phyloP scores from a whole-genome alignment of 23 tunicate species.

The Oikopleura dioica region DNA sequence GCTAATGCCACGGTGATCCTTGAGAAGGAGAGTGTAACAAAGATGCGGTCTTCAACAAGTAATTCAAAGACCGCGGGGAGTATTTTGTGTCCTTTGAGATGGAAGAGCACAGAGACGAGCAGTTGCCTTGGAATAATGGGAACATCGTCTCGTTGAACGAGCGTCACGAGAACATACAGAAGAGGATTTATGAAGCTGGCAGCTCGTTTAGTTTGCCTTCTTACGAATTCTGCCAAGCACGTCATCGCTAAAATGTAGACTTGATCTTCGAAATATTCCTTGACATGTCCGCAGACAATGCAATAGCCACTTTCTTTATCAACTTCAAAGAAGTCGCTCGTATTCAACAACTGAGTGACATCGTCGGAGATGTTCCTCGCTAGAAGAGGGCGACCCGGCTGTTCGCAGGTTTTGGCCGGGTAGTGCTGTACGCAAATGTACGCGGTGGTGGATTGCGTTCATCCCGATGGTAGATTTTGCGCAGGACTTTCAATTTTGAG shows the following conservation, averaged over 20 bases:
- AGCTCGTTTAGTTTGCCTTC: neutral
- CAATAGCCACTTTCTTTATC: neutral
- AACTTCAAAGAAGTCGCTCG: neutral
- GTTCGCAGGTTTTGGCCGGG: no score
- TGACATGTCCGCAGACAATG: neutral
- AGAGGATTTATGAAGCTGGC: neutral
- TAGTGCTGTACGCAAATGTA: no score
- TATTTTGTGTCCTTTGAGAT: no score
- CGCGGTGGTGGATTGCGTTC: neutral
- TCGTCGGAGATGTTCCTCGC: neutral
- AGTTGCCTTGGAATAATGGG: no score
- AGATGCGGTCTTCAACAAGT: no score
- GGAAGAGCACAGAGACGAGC: no score
- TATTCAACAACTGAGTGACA: neutral
- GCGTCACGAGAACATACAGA: no score
- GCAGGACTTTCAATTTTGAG: neutral
- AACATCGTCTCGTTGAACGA: no score
- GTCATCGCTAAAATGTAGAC: neutral
- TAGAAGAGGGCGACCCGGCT: no score
- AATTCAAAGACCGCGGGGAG: no score
- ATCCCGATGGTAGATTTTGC: neutral
- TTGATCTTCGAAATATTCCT: neutral
- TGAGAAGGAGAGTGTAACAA: no score
- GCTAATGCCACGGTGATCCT: no score
- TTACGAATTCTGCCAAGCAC: neutral